phyloP scores from a whole-genome alignment of 1,140 invertebrate genomes.

The Heterodera carotae region DNA sequence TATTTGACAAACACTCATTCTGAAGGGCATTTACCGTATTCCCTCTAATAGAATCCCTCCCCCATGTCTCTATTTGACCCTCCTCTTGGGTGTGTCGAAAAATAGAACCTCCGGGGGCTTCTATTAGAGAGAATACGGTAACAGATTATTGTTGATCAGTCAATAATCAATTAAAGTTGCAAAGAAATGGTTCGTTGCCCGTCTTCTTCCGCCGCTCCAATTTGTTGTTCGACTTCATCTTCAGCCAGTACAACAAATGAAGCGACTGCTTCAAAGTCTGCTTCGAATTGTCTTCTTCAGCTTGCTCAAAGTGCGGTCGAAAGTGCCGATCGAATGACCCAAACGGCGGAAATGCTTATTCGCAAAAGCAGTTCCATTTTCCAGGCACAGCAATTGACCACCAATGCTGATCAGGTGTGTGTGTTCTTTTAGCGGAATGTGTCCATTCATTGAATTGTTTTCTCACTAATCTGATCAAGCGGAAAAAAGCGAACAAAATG shows the following conservation, averaged over 20 bases:
- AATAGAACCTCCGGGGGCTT: too few species aligned
- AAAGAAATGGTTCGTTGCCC: slow-evolving; percentile 33
- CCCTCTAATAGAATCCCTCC: too few species aligned
- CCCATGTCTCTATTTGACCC: too few species aligned
- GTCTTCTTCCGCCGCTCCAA: slow-evolving; percentile 14
- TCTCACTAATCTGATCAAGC: too few species aligned
- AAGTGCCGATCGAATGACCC: slow-evolving; percentile 29
- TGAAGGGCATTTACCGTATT: neutral
- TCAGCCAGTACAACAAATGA: neutral
- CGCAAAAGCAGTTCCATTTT: slow-evolving; percentile 41
- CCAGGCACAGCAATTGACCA: slow-evolving; percentile 39
- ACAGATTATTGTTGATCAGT: neutral
- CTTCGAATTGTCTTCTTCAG: slow-evolving; percentile 5
- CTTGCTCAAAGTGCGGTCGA: slow-evolving; percentile 36
- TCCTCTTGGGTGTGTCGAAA: too few species aligned
- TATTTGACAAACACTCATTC: neutral
- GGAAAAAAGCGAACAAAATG: slow-evolving; percentile 3
- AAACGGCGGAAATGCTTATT: slow-evolving; percentile 26
- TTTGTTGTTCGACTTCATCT: slow-evolving; percentile 8
- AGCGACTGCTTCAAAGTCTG: neutral
- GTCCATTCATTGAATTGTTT: too few species aligned
- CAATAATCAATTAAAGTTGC: slow-evolving; percentile 14
- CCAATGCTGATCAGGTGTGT: slow-evolving; percentile 43
- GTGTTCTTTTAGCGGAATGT: neutral
- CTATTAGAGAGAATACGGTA: too few species aligned